Conservation (phyloP, 2,888 invertebrate species). For the Ditula angustiorana region DNA sequence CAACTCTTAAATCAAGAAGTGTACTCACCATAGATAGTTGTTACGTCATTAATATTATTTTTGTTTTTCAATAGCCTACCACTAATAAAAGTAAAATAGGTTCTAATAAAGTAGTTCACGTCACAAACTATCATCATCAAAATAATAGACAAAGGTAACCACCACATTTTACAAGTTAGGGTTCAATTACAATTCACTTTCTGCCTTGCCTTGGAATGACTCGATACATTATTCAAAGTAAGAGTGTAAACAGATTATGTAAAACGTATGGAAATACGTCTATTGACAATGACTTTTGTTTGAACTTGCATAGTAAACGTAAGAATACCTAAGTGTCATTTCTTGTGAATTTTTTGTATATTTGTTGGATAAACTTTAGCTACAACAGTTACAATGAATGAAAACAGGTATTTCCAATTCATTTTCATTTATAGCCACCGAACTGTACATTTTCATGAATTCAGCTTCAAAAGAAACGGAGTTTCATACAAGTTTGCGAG, state of each 20-base stretch:
- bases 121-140: slow-evolving; percentile 88
- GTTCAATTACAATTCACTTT: slow-evolving; percentile 20
- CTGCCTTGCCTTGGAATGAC: slow-evolving; percentile 15
- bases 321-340: slow-evolving; percentile 5
- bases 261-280: slow-evolving; percentile 27
- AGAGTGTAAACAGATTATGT: slow-evolving; percentile 23
- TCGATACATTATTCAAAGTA: slow-evolving; percentile 23
- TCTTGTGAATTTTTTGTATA: neutral
- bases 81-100: slow-evolving; percentile 87
- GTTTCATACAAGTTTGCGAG: no score
- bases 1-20: no score
- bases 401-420: no score
- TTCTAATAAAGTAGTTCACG: slow-evolving; percentile 90
- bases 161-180: slow-evolving; percentile 46
- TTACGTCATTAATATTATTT: slow-evolving; percentile 88
- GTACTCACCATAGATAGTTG: slow-evolving; percentile 88
- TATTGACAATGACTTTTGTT: slow-evolving; percentile 31
- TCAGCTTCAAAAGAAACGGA: no score
- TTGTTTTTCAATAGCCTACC: slow-evolving; percentile 88
- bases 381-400: no score
- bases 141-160: slow-evolving; percentile 59
- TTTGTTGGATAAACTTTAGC: no score
- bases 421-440: no score
- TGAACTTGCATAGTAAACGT: slow-evolving; percentile 29
- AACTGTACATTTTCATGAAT: no score